Evolutionary conservation across 2,797 vertebrate species (phyloP).

Genomic region (Sebastolobus alascanus): DNA sequence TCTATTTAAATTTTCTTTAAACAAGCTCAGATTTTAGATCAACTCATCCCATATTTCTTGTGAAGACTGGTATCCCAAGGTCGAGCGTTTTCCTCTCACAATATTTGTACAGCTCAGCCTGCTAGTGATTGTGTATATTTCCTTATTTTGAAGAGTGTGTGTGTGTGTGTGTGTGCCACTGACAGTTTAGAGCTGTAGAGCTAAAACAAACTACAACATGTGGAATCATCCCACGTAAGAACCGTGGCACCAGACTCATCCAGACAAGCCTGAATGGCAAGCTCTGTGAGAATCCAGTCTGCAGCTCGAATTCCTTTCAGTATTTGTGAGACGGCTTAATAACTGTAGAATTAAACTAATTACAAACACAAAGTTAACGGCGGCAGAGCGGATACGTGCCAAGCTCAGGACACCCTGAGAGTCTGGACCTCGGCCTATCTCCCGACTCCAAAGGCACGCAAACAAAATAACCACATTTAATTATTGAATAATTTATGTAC

Average conservation of each 20-base stretch:
- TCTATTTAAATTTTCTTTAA: slow-evolving; percentile 3
- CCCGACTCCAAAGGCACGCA: slow-evolving; percentile 39
- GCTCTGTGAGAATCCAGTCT: slow-evolving; percentile 64
- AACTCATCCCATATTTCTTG: slow-evolving; percentile 7
- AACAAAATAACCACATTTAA: slow-evolving; percentile 53
- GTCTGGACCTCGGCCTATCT: slow-evolving; percentile 65
- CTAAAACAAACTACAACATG: slow-evolving; percentile 66
- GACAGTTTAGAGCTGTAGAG: slow-evolving; percentile 36
- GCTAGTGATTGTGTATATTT: neutral
- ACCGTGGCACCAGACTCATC: slow-evolving; percentile 67
- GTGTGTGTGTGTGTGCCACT: neutral
- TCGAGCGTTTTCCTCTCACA: slow-evolving; percentile 27
- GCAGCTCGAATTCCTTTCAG: slow-evolving; percentile 62
- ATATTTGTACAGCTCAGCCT: slow-evolving; percentile 47
- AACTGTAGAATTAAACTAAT: slow-evolving; percentile 77
- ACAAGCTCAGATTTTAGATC: slow-evolving; percentile 12
- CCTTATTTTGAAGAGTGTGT: slow-evolving; percentile 14
- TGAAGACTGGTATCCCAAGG: neutral
- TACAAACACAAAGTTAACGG: slow-evolving; percentile 67
- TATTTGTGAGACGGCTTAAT: slow-evolving; percentile 68
- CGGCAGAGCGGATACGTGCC: slow-evolving; percentile 28
- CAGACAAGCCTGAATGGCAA: slow-evolving; percentile 54
- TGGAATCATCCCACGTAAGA: slow-evolving; percentile 66
- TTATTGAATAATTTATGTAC: slow-evolving; percentile 49
- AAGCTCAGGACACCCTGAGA: slow-evolving; percentile 55